phyloP scores from a whole-genome alignment of 1,140 invertebrate species.

The Trypoxylus dichotomus region DNA sequence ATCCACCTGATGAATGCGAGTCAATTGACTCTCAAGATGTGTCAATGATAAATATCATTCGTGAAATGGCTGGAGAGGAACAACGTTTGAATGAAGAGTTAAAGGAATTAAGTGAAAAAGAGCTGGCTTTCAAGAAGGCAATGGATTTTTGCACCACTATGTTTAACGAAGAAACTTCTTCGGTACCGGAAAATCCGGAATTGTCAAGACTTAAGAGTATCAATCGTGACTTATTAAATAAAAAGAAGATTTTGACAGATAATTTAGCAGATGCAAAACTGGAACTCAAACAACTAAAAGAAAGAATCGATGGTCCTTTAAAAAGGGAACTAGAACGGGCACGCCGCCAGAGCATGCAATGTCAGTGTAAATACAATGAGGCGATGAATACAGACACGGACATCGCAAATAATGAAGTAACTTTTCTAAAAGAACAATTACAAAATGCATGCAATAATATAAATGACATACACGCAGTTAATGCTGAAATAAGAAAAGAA shows the following conservation, averaged over 20 bases:
- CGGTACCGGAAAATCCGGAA: not conserved
- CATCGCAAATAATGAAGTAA: not conserved
- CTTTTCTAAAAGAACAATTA: not conserved
- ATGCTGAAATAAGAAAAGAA: not conserved
- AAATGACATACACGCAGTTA: not conserved
- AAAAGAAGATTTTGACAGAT: not conserved
- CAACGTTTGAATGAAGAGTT: not conserved
- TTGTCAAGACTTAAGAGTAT: not conserved
- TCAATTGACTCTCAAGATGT: not conserved
- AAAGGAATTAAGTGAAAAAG: not conserved
- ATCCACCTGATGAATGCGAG: not conserved
- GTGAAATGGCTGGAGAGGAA: not conserved
- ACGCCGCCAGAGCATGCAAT: not conserved
- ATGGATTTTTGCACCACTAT: slow-evolving; percentile 7
- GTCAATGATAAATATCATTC: not conserved
- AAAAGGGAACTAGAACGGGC: slow-evolving; percentile 1
- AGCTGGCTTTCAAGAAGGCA: not conserved
- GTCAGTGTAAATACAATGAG: not conserved
- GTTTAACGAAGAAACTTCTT: not conserved
- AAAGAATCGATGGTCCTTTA: not conserved
- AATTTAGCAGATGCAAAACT: not conserved
- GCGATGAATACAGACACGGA: not conserved
- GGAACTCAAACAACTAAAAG: not conserved
- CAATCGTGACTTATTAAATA: not conserved
- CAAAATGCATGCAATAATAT: not conserved